Base-by-base conservation (phyloP, 2,888 invertebrate species). In the Pimpla rufipes region DNA sequence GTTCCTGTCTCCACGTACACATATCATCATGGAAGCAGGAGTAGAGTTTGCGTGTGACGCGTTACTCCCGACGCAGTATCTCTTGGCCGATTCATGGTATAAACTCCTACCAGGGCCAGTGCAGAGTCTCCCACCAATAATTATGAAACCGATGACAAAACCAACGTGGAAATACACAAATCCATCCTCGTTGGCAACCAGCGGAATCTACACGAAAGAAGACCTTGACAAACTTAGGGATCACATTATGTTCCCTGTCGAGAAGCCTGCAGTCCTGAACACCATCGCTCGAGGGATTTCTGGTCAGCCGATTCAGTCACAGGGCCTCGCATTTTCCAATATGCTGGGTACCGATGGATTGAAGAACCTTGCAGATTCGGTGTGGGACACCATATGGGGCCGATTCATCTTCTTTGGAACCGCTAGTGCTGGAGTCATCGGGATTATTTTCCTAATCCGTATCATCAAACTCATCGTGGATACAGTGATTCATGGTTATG, bases 61-160 rank as follows among this genome's bases (percentile, higher is more conserved):
- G 2, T 11, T 71, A 18, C 10, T 79, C 16, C 73, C 71, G 16
- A 23, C 55, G 2, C 18, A 47, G 21, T 76, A 57, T 62, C 57
- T 64, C 3, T 8, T 88, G 2, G 85, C 85, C 7, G 67, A 85
- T 5, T 23, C 67, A 29, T 89, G 89, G 88, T 85, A 84, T 11
- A 80, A 79, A 67, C 59, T 86, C 2, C n/a, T 76, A n/a, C 85
- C 87, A 0, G 23, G 16, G 40, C 74, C 81, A 35, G 50, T 71
- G 1, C 57, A 80, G 52, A 45, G 68, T 23, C 11, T 74, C 2
- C 10, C 73, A 13, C 84, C 85, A 6, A 42, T 13, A 4, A 57
- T 64, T 1, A 52, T 87, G 0, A 81, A 82, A 57, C 83, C 82
- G 1, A 29, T 76, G 21, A 79, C 79, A 8, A 42, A 13, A 8